These are phyloP conservation scores for Ceryle rudis DNA, from an alignment of 2,797 vertebrate genomes.

Conservation along the genomic window DNA sequence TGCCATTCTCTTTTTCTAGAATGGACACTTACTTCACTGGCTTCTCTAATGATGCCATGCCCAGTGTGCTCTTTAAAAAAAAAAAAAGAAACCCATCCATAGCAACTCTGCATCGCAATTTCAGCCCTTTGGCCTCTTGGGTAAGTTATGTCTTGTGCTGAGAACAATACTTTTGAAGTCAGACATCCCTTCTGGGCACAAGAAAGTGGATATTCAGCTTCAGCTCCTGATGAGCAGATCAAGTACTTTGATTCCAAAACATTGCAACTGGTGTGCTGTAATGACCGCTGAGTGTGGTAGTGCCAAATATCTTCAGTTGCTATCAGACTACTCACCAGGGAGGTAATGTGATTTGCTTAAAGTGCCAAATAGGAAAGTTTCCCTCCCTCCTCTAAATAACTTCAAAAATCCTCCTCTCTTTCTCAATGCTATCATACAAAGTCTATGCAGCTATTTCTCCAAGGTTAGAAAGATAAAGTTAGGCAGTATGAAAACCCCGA, in stretches of 20 bases:
- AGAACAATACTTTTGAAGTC: not conserved
- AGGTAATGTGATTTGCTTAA: not conserved
- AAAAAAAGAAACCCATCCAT: not conserved
- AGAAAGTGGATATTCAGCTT: not conserved
- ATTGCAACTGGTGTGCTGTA: not conserved
- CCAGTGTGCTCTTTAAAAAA: not conserved
- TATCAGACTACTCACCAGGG: not conserved
- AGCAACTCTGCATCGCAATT: not conserved
- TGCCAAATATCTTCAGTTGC: not conserved
- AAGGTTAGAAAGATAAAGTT: not conserved
- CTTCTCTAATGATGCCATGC: not conserved
- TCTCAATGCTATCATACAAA: not conserved
- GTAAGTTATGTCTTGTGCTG: not conserved
- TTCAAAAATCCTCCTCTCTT: not conserved
- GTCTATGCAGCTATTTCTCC: not conserved
- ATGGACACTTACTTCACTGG: not conserved
- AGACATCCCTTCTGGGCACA: not conserved
- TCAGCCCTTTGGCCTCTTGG: not conserved
- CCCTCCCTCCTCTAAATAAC: not conserved
- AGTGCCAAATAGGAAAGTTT: not conserved
- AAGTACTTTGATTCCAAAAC: not conserved
- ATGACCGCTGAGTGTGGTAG: not conserved
- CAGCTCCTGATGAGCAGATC: not conserved
- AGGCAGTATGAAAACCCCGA: not conserved
- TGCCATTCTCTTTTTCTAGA: not conserved